Evolutionary conservation across 2,113 vertebrate species (phyloP).

Genomic region (Ovis canadensis): DNA sequence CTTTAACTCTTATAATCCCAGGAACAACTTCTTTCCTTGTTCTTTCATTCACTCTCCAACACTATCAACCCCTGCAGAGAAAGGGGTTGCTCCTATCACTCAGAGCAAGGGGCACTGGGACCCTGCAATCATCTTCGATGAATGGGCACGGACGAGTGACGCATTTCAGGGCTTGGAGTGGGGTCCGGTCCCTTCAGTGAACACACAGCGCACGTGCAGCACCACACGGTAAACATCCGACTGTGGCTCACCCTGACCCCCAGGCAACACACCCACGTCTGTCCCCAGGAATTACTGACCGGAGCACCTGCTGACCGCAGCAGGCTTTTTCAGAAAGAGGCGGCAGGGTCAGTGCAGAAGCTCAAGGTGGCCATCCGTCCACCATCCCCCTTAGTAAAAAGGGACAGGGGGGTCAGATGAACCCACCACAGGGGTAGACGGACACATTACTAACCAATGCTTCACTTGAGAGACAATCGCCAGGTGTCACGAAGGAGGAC

Average conservation of each 20-base stretch:
- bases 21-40: too few relatives aligned
- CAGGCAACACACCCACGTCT: not conserved
- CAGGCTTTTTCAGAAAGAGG: not conserved
- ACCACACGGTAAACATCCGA: fast-evolving
- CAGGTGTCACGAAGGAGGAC: not conserved
- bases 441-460: not conserved
- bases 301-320: not conserved
- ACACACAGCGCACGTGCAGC: too few relatives aligned
- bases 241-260: not conserved
- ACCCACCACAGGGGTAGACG: not conserved
- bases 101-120: not conserved
- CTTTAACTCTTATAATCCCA: not conserved
- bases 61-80: not conserved
- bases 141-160: fast-evolving
- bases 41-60: not conserved
- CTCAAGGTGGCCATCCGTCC: not conserved
- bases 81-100: not conserved
- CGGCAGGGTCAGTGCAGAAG: not conserved
- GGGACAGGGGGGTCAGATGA: not conserved
- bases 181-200: not conserved
- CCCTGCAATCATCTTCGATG: fast-evolving
- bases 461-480: not conserved
- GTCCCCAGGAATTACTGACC: not conserved
- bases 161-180: not conserved
- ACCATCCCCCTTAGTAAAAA: not conserved